Evolutionary conservation across 1,140 invertebrate species (phyloP).

Genomic region (Drosophila kurseongensis): DNA sequence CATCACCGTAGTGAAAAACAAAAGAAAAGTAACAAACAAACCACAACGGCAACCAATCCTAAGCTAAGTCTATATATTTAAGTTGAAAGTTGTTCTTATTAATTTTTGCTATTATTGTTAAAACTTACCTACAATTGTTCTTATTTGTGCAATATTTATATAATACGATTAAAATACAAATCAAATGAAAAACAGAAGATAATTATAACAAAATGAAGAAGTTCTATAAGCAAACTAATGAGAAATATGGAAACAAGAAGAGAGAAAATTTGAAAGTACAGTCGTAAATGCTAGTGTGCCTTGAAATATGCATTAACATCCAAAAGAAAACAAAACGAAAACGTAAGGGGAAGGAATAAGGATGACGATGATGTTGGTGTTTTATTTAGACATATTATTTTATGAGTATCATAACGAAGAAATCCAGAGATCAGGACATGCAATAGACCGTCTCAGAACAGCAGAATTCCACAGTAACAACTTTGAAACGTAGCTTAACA

Average conservation of each 20-base stretch:
- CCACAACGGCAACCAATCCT: conserved; percentile 50
- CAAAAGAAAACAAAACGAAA: conserved; percentile 42
- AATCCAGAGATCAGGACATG: conserved; percentile 11
- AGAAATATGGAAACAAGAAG: conserved; percentile 39
- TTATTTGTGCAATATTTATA: conserved; percentile 83
- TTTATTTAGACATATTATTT: conserved; percentile 50
- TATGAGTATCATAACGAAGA: conserved; percentile 26
- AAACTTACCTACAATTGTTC: conserved; percentile 75
- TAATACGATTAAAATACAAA: conserved; percentile 59
- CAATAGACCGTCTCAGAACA: conserved; percentile 56
- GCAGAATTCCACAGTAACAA: conserved; percentile 37
- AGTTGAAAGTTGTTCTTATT: conserved; percentile 77
- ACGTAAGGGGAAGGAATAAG: conserved; percentile 32
- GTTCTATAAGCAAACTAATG: conserved; percentile 36
- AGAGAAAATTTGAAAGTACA: conserved; percentile 73
- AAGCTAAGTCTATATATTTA: conserved; percentile 68
- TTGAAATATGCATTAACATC: conserved; percentile 79
- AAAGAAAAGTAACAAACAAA: conserved; percentile 18
- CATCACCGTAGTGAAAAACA: conserved; percentile 43
- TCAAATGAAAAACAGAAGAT: conserved; percentile 44
- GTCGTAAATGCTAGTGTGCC: conserved; percentile 82
- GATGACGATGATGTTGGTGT: conserved; percentile 42
- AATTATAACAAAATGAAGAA: conserved; percentile 42
- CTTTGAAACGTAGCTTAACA: conserved; percentile 28
- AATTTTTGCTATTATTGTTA: conserved; percentile 76